Evolutionary conservation across 2,113 vertebrate genomes (phyloP).

Genomic region (Motacilla alba): DNA sequence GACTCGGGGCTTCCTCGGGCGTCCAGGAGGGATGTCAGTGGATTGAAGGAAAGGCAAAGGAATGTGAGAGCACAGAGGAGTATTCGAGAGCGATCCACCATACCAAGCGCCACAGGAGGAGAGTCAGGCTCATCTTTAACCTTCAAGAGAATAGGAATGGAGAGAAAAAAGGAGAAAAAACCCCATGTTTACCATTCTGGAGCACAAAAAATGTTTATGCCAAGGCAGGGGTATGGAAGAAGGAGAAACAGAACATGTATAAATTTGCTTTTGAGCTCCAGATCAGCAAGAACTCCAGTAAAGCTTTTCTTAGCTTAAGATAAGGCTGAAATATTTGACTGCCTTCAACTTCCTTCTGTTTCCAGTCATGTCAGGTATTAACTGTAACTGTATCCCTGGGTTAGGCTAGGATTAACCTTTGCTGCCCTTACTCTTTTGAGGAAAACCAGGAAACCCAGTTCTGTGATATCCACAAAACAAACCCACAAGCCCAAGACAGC

Average conservation of each 20-base stretch:
- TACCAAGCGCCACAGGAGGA: conserved; percentile 88
- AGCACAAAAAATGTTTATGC: not conserved
- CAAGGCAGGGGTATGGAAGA: not conserved
- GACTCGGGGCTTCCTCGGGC: conserved; percentile 28
- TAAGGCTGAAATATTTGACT: not conserved
- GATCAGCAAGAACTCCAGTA: not conserved
- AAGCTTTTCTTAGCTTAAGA: not conserved
- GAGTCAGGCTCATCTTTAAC: conserved; percentile 95
- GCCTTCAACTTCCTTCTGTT: not conserved
- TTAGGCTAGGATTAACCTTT: not conserved
- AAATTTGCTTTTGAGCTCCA: not conserved
- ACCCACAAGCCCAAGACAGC: not conserved
- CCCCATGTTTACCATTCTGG: not conserved
- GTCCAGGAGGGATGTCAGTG: conserved; percentile 87
- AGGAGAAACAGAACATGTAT: not conserved
- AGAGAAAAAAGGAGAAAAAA: not conserved
- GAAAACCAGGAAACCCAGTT: not conserved
- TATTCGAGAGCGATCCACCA: conserved; percentile 97
- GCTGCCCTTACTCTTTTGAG: not conserved
- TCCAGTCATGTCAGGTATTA: not conserved
- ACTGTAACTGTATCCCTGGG: not conserved
- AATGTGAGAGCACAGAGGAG: conserved; percentile 94
- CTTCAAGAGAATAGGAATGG: conserved; percentile 55
- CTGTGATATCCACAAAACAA: not conserved
- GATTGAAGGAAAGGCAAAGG: conserved; percentile 95